Conservation (phyloP, 2,113 vertebrate species). For the Pao palembangensis region DNA sequence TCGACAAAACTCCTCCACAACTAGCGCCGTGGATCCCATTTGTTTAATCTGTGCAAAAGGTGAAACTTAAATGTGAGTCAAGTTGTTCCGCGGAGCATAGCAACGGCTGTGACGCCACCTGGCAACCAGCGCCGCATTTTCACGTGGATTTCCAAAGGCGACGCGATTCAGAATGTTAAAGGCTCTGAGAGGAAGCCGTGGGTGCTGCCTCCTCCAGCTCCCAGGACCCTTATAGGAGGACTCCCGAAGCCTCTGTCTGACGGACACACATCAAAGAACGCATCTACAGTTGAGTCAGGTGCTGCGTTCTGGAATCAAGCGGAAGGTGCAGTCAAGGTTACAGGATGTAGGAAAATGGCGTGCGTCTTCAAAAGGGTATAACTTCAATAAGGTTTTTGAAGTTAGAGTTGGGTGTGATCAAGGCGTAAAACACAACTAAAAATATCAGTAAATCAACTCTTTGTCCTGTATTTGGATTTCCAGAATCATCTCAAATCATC, state of each 20-base stretch:
- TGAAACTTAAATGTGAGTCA: background rate
- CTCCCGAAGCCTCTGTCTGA: no score
- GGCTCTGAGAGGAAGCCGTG: background rate
- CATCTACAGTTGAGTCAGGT: no score
- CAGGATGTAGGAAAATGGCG: no score
- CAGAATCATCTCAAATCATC: background rate
- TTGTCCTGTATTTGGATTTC: constrained; percentile 6
- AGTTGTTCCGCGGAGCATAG: background rate
- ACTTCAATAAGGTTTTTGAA: background rate
- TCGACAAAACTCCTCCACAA: background rate
- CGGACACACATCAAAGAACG: no score
- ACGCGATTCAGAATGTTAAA: background rate
- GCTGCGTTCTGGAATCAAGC: no score
- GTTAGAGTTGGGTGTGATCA: background rate
- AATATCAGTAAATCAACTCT: background rate
- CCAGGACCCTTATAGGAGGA: background rate
- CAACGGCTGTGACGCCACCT: background rate
- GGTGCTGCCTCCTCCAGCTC: background rate
- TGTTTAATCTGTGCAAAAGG: background rate
- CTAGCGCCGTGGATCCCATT: background rate
- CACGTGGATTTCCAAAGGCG: background rate
- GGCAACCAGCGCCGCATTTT: background rate
- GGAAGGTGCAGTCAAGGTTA: background rate
- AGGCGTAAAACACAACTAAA: background rate
- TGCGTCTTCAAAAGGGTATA: background rate